Evolutionary conservation across 2,797 vertebrate genomes (phyloP).

Genomic region (Bryconaethiops microstoma): DNA sequence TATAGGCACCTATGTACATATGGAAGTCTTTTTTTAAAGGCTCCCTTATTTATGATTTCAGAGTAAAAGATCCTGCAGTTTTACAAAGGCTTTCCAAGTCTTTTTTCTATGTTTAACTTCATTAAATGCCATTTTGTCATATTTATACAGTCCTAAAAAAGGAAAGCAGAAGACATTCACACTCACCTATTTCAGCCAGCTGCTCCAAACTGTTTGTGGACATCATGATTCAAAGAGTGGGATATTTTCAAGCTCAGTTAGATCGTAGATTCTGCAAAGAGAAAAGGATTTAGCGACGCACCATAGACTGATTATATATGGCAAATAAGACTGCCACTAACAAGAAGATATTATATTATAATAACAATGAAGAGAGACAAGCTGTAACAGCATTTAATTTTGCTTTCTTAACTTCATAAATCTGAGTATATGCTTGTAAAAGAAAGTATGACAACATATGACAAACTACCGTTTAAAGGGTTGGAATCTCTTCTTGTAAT

Average conservation of each 20-base stretch:
- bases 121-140: too few relatives aligned
- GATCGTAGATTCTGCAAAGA: conserved; percentile 5
- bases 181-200: conserved; percentile 75
- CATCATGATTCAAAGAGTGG: conserved; percentile 58
- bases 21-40: too few relatives aligned
- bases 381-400: background rate
- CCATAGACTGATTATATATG: background rate
- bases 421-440: background rate
- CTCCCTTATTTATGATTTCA: too few relatives aligned
- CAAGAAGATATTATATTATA: background rate
- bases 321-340: background rate
- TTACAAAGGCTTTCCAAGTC: too few relatives aligned
- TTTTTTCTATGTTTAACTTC: too few relatives aligned
- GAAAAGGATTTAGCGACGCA: background rate
- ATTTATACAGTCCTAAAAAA: too few relatives aligned
- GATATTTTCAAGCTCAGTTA: conserved; percentile 6
- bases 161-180: background rate
- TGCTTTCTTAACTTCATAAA: background rate
- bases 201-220: conserved; percentile 71
- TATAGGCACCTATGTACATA: too few relatives aligned
- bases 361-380: background rate
- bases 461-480: background rate
- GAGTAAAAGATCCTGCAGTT: too few relatives aligned
- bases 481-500: background rate
- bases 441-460: background rate